Conservation (phyloP, 2,113 vertebrate species). For the Lycaon pictus region DNA sequence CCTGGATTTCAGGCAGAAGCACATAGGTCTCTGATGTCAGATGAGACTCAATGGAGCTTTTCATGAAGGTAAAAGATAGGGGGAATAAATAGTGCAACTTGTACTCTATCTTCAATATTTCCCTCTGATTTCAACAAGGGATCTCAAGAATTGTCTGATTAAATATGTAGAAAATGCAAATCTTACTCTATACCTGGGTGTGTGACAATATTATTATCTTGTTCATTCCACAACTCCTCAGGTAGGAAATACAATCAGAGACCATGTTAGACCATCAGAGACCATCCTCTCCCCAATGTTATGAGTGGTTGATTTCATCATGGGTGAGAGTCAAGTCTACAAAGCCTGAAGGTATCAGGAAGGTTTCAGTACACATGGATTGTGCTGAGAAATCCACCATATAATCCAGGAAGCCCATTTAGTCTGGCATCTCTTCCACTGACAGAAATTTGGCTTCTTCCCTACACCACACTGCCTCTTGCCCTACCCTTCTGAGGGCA, state of each 20-base stretch:
- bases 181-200: not conserved
- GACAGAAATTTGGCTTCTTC: not conserved
- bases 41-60: not conserved
- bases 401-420: not conserved
- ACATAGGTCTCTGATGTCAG: not conserved
- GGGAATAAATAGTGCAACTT: not conserved
- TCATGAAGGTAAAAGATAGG: not conserved
- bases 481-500: not conserved
- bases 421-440: not conserved
- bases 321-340: not conserved
- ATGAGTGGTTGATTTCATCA: not conserved
- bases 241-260: not conserved
- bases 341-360: not conserved
- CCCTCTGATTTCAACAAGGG: not conserved
- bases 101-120: not conserved
- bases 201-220: not conserved
- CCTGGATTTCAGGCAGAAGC: not conserved
- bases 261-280: not conserved
- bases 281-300: not conserved
- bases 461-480: fast-evolving
- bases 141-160: not conserved
- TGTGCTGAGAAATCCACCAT: not conserved
- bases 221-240: not conserved
- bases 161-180: not conserved
- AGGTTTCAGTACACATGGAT: not conserved